phyloP scores from a whole-genome alignment of 2,888 invertebrate genomes.

The Cynaeus angustus region DNA sequence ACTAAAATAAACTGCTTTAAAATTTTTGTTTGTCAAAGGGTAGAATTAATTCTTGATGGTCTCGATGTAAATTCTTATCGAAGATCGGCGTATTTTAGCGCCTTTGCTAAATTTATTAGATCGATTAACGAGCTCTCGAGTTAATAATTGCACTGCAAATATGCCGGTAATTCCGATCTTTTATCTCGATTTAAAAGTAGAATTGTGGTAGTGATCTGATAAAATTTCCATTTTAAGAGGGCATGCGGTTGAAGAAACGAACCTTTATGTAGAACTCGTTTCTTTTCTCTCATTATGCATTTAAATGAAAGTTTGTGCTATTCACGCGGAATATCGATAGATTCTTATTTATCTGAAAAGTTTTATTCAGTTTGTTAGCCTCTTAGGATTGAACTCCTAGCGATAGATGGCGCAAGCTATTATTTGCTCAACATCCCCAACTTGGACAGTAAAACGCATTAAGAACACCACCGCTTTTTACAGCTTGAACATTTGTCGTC shows the following conservation, averaged over 20 bases:
- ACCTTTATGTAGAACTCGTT: slow-evolving; percentile 28
- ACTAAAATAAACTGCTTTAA: too few species aligned
- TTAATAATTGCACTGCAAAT: slow-evolving; percentile 41
- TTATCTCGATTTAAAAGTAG: slow-evolving; percentile 26
- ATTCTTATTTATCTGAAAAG: slow-evolving; percentile 44
- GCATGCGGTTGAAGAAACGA: slow-evolving; percentile 13
- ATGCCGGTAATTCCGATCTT: slow-evolving; percentile 32
- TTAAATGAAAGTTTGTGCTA: slow-evolving; percentile 46
- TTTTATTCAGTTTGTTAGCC: slow-evolving; percentile 29
- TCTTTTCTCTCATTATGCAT: slow-evolving; percentile 44
- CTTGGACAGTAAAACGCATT: slow-evolving; percentile 16
- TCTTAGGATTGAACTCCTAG: neutral
- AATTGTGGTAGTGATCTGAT: slow-evolving; percentile 38
- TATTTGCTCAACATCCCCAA: neutral
- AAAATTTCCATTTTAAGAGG: slow-evolving; percentile 49
- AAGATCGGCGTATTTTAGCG: neutral
- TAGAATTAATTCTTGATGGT: slow-evolving; percentile 7
- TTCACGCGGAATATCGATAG: slow-evolving; percentile 47
- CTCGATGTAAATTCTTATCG: too few species aligned
- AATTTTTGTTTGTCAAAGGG: neutral
- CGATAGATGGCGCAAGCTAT: slow-evolving; percentile 3
- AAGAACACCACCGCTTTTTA: slow-evolving; percentile 19
- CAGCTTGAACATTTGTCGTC: slow-evolving; percentile 17
- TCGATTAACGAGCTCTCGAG: slow-evolving; percentile 31
- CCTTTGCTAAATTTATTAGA: slow-evolving; percentile 20